Evolutionary conservation across 1,140 invertebrate species (phyloP), one percentile per base, ranked within the genome.

Genomic region (Heliconius melpomene): DNA sequence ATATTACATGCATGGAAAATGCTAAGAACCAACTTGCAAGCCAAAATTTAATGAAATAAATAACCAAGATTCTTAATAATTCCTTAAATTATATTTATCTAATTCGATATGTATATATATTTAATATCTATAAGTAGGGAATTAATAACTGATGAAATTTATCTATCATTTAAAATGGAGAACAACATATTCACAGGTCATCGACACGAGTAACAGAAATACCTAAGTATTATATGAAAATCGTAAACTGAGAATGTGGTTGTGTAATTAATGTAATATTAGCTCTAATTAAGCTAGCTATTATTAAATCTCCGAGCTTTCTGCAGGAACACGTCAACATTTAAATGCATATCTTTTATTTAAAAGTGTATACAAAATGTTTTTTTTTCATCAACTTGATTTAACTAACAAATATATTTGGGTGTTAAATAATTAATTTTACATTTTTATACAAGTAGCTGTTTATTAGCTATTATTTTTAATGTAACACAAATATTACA

Each of bases 281-380:
- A 66, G 26, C 26, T 26, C 9, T 90, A 87, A 79, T 78, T 80
- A 38, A 46, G 13, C 40, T 83, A 88, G 88, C 87, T 85, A 91
- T 83, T 87, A 80, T 83, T 86, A 79, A 88, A 90, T 90, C 92
- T 93, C 86, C 91, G 83, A 93, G 90, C 90, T 84, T 89, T 84
- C 87, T 84, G 85, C 91, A 90, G 92, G 90, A 75, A 88, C 86
- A 93, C 90, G 71, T 84, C 82, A 83, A 50, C 66, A 78, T 86
- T 82, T 85, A 81, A 81, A 82, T 85, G 82, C 83, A 79, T 86
- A 86, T 84, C 80, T 83, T 87, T 88, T 89, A 86, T 90, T 91
- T 87, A 87, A 87, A 89, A 88, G 89, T 86, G 87, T 83, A 90
- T 86, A 88, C 83, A 91, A 91, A 75, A 40, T 36, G 66, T 36